Evolutionary conservation across 2,888 invertebrate species (phyloP), one percentile per base, ranked within the genome.

Genomic region (Reticulitermes lucifugus): DNA sequence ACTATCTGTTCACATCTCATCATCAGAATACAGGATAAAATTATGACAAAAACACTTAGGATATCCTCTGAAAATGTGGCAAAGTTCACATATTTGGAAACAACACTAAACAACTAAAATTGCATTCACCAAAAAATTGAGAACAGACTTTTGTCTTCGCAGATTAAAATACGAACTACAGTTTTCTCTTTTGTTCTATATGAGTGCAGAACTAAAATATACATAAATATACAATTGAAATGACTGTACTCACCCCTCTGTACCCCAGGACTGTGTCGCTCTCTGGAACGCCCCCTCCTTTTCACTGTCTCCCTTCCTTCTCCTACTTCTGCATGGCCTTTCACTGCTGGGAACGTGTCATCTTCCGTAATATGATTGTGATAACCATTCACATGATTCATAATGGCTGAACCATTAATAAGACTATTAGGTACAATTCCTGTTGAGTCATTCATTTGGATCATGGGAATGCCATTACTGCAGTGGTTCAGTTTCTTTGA

Each of bases 281-380:
- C 82, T 75, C 83, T 59, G 25, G 85, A 55, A 43, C 85, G 79
- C 18, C 84, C 84, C 25, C 84, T 46, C 25, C 59, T 84, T 22
- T 79, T 79, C 5, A 71, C 65, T 75, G 71, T 75, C 55, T 55
- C 55, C 18, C 18, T n/a, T 43, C 65, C 77, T 21, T 79, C 80
- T 18, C 0, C 41, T 35, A 10, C 41, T 21, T 43, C 77, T 21
- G n/a, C 77, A 51, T 9, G n/a, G 7, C 77, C 77, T 3, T 41
- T n/a, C 46, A 41, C n/a, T 12, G 77, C n/a, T n/a, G 51, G 35
- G 5, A n/a, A 18, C 29, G 7, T 21, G 0, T 22, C 59, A 14
- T 41, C 83, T n/a, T 83, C 85, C 5, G n/a, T 22, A 21, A 22
- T 59, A 35, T 81, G 81, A 18, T 29, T 29, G 14, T 79, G 79